Evolutionary conservation across 2,113 vertebrate genomes (phyloP).

Genomic region (Phaetusa simplex): DNA sequence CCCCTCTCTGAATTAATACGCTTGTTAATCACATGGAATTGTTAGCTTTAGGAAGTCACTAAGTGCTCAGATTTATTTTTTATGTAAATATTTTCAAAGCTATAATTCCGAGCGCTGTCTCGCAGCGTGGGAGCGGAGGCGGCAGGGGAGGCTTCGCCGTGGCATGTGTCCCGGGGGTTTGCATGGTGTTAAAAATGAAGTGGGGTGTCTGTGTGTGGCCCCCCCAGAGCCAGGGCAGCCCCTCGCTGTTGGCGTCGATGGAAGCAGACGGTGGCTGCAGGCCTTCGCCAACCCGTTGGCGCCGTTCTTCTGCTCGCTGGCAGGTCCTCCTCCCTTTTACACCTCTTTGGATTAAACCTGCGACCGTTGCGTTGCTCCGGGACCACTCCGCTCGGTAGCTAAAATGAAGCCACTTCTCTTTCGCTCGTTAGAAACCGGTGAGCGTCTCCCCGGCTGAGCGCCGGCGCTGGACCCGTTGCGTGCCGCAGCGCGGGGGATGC

Average conservation of each 20-base stretch:
- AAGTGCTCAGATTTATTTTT: conserved; percentile 48
- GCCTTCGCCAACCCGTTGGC: neutral
- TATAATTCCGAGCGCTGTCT: neutral
- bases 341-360: neutral
- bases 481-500: neutral
- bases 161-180: neutral
- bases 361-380: fast-evolving
- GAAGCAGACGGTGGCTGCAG: neutral
- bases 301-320: fast-evolving
- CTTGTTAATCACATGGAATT: conserved; percentile 51
- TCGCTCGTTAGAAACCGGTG: neutral
- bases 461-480: neutral
- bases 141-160: neutral
- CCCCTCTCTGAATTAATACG: conserved; percentile 36
- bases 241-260: neutral
- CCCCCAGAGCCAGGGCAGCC: neutral
- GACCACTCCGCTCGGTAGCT: neutral
- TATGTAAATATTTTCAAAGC: conserved; percentile 60
- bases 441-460: neutral
- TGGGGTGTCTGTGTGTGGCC: neutral
- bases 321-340: neutral
- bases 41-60: conserved; percentile 1
- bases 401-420: neutral
- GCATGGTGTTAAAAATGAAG: neutral
- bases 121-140: neutral